Base-by-base conservation (phyloP, 2,113 vertebrate genomes). In the Sinocyclocheilus grahami region DNA sequence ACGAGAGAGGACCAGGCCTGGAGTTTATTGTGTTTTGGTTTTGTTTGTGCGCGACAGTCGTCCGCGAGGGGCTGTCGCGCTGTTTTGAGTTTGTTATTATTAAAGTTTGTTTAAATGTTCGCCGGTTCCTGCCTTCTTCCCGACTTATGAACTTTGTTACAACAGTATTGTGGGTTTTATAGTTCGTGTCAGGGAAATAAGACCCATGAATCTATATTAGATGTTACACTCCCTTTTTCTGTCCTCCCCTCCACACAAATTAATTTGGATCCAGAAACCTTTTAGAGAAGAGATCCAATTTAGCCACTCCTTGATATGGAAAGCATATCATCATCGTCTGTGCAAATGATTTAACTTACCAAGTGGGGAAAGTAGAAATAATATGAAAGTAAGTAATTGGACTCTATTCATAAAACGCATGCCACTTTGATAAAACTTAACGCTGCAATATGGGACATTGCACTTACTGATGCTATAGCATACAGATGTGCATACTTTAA, bases 191-290 rank as follows among this genome's bases (percentile, higher is more conserved):
- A 46, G 24, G 72, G 60, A 60, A 46, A 80, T 80, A 75, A 22
- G 51, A 76, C 39, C 78, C 81, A 86, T 18, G n/a, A 86, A 24
- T 86, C 82, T 69, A 80, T 51, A 88, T 72, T 86, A 58, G 62
- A 62, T 46, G 74, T 71, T 74, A 65, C 81, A 58, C 48, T 46
- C 53, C 14, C 18, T 85, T 48, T 80, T 80, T 55, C 46, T 75
- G 39, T 79, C 62, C 63, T 83, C 67, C 58, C 67, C 39, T 85
- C 62, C 63, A 80, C 71, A 77, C 69, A 60, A 88, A 85, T 51
- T 37, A 24, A 83, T 78, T 58, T 65, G 79, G 9, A 78, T 18
- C n/a, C 39, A 48, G 22, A 78, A 83, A 72, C 65, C 69, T 78
- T 86, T 53, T 55, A 86, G 24, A 81, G 85, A 46, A 53, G 33